These are phyloP conservation scores for Timema cristinae DNA, from an alignment of 2,888 invertebrate species.

Conservation along the genomic window DNA sequence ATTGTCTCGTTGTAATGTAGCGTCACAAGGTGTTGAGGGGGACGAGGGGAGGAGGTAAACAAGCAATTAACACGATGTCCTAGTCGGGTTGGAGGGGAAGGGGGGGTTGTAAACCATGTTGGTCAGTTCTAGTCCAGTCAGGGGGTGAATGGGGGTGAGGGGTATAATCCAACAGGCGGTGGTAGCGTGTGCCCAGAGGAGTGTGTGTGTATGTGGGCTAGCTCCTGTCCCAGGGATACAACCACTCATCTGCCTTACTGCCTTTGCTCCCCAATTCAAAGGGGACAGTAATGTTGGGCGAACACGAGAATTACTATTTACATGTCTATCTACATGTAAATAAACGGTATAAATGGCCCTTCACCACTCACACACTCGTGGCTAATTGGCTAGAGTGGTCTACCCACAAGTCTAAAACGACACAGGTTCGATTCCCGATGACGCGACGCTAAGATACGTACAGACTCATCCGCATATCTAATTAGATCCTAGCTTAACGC, in stretches of 20 bases:
- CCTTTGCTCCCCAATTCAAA: constrained; percentile 2
- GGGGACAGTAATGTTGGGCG: neutral
- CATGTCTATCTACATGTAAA: neutral
- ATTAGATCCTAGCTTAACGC: too few relatives aligned
- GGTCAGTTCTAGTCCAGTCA: constrained; percentile 21
- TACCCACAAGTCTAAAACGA: too few relatives aligned
- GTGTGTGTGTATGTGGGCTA: too few relatives aligned
- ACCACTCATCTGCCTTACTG: neutral
- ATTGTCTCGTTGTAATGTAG: neutral
- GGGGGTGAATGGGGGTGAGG: constrained; percentile 9
- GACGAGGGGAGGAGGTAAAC: constrained; percentile 28
- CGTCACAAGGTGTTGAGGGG: neutral
- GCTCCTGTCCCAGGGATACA: too few relatives aligned
- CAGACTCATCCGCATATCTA: too few relatives aligned
- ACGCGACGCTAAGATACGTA: too few relatives aligned
- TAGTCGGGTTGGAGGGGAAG: constrained; percentile 13
- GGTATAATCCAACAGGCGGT: constrained; percentile 27
- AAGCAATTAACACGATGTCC: constrained; percentile 32
- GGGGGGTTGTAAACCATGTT: constrained; percentile 23
- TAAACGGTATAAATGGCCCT: too few relatives aligned
- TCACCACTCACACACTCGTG: too few relatives aligned
- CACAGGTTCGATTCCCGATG: too few relatives aligned
- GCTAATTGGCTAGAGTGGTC: too few relatives aligned
- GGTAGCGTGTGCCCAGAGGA: constrained; percentile 7
- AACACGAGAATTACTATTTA: neutral